Conservation (phyloP, 2,797 vertebrate species). For the Strix occidentalis region DNA sequence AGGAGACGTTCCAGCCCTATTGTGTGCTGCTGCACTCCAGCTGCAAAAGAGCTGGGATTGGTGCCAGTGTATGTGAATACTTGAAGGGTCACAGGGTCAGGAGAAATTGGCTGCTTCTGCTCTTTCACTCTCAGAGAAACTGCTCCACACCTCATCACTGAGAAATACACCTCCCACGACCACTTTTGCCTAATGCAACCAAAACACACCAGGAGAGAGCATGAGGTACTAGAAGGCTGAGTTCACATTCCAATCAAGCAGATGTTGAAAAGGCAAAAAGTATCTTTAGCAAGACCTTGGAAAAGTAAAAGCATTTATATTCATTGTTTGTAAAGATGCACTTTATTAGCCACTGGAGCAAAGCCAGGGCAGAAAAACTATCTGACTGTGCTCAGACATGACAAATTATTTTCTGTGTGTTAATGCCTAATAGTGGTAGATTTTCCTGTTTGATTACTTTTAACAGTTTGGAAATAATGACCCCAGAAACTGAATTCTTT, state of each 20-base stretch:
- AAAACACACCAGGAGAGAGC: slow-evolving; percentile 40
- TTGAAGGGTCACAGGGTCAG: slow-evolving; percentile 61
- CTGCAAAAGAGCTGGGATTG: slow-evolving; percentile 65
- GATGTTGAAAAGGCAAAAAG: slow-evolving; percentile 12
- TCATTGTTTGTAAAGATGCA: not conserved
- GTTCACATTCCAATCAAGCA: slow-evolving; percentile 62
- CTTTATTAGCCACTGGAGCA: not conserved
- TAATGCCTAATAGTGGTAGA: not conserved
- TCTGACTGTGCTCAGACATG: not conserved
- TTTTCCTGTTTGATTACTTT: not conserved
- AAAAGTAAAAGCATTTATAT: not conserved
- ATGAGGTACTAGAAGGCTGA: slow-evolving; percentile 18
- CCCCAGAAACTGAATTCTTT: not conserved
- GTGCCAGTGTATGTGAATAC: slow-evolving; percentile 66
- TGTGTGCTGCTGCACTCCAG: slow-evolving; percentile 69
- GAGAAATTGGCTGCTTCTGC: slow-evolving; percentile 67
- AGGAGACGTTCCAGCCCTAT: slow-evolving; percentile 54
- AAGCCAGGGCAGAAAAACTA: not conserved
- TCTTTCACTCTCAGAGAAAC: slow-evolving; percentile 56
- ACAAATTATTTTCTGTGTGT: not conserved
- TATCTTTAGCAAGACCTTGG: not conserved
- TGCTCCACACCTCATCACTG: slow-evolving; percentile 70
- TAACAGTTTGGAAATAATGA: not conserved
- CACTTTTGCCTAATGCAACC: slow-evolving; percentile 25
- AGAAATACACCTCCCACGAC: slow-evolving; percentile 50